Evolutionary conservation across 1,140 invertebrate species (phyloP), one percentile per base, ranked within the genome.

Genomic region (Panagrolaimus sp.): DNA sequence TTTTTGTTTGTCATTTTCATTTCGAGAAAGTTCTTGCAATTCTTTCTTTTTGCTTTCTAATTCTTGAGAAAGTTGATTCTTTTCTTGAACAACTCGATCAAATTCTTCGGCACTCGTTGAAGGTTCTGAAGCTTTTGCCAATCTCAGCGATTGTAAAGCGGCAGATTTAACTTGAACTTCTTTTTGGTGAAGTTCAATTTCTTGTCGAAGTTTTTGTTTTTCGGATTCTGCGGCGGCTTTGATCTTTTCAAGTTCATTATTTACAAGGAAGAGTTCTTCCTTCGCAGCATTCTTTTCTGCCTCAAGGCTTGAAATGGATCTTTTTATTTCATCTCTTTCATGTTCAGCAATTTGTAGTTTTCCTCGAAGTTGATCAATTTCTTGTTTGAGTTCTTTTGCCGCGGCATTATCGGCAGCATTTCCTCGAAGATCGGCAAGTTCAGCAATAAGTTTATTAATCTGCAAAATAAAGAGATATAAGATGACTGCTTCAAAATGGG

Each of bases 401-500:
- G 46, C 43, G 47, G 63, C 43, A 65, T 43, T 58, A 7, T 12
- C 52, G 17, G 15, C 12, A 12, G 15, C 52, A 24, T 58, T 58
- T 21, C 52, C 52, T 0, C 52, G 52, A 12, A 58, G 17, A 38
- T 68, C 43, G 1, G 70, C 70, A 6, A 69, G 52, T 65, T 71
- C 70, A 45, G 58, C 70, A 72, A 71, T 63, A 24, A 71, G 43
- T 8, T 62, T 8, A 43, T 71, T 71, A 52, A 71, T 71, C 70
- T 71, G 38, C 43, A 67, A 9, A 21, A 71, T 21, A 17, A 2
- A 6, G 4, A 10, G 1, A 26, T 52, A 8, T 1, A 21, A 32
- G 9, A 17, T 48, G n/a, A n/a, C 26, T 26, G 32, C 32, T 4
- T 4, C 32, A 38, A 38, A 2, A 38, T 38, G 7, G 32, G 32